Percentiles rank a stretch among this genome's conserved stretches.
phyloP scores from a whole-genome alignment of 1,140 invertebrate species.

The Hylyphantes graminicola region DNA sequence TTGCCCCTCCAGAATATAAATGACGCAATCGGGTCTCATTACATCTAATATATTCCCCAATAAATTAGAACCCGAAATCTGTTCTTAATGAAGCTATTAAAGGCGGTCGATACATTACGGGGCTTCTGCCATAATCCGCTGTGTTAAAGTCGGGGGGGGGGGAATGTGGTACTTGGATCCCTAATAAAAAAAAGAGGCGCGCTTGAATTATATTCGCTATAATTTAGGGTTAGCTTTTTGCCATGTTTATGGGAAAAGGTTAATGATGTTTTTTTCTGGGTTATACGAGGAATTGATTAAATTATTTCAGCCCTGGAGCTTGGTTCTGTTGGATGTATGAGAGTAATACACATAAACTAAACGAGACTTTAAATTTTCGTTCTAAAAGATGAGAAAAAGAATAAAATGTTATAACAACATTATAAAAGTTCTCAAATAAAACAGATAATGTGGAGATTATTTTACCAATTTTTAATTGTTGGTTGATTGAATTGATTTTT shows the following conservation, averaged over 20 bases:
- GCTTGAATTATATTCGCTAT: slow-evolving; percentile 36
- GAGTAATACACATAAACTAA: no score
- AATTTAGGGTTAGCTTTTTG: slow-evolving; percentile 39
- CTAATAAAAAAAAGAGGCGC: not conserved
- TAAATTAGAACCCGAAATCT: slow-evolving; percentile 50
- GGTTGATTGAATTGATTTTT: no score
- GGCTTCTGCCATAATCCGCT: not conserved
- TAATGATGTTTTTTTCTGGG: slow-evolving; percentile 40
- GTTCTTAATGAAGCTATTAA: slow-evolving; percentile 59
- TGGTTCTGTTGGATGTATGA: not conserved
- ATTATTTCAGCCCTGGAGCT: slow-evolving; percentile 25
- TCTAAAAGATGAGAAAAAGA: no score
- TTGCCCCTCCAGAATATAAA: slow-evolving; percentile 43
- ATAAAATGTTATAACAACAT: no score
- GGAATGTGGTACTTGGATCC: not conserved
- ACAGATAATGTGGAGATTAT: no score
- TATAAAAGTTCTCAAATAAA: no score
- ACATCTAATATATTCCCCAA: slow-evolving; percentile 56
- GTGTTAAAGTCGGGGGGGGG: not conserved
- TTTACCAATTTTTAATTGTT: no score
- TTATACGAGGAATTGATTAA: slow-evolving; percentile 47
- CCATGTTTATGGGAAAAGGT: slow-evolving; percentile 49
- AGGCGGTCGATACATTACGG: slow-evolving; percentile 36
- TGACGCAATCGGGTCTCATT: slow-evolving; percentile 41
- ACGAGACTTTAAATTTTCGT: no score